phyloP scores from a whole-genome alignment of 2,797 vertebrate species.

The Catamblyrhynchus diadema region DNA sequence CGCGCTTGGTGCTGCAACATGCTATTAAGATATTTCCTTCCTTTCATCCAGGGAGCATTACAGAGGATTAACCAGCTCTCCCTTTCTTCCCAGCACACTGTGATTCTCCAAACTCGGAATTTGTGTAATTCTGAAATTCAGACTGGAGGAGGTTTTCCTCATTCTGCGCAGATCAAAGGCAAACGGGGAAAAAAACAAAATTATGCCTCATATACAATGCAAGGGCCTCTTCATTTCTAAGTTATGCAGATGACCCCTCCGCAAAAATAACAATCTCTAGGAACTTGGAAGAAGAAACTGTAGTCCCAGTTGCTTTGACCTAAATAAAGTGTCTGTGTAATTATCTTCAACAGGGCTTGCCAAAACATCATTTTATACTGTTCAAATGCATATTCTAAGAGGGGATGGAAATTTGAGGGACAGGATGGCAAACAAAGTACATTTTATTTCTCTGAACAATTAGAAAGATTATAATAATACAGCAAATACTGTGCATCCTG shows the following conservation, averaged over 20 bases:
- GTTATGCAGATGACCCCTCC: slow-evolving; percentile 39
- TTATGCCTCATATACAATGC: slow-evolving; percentile 12
- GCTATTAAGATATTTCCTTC: neutral
- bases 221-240: slow-evolving; percentile 18
- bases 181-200: neutral
- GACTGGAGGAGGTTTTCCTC: neutral
- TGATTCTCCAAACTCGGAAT: neutral
- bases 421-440: slow-evolving; percentile 44
- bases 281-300: slow-evolving; percentile 36
- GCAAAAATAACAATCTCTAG: slow-evolving; percentile 44
- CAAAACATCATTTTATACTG: slow-evolving; percentile 66
- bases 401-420: slow-evolving; percentile 23
- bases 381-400: slow-evolving; percentile 66
- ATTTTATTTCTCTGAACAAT: slow-evolving; percentile 16
- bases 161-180: slow-evolving; percentile 19
- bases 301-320: slow-evolving; percentile 51
- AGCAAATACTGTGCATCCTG: slow-evolving; percentile 58
- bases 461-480: slow-evolving; percentile 61
- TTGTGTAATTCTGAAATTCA: neutral
- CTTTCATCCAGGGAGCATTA: neutral
- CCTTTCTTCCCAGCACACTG: neutral
- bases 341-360: slow-evolving; percentile 38
- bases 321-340: slow-evolving; percentile 58
- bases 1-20: neutral
- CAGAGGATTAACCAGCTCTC: neutral